Percentiles rank a stretch among this genome's conserved stretches.
Conservation (phyloP, 2,113 vertebrate genomes). For the Mungos mungo region DNA sequence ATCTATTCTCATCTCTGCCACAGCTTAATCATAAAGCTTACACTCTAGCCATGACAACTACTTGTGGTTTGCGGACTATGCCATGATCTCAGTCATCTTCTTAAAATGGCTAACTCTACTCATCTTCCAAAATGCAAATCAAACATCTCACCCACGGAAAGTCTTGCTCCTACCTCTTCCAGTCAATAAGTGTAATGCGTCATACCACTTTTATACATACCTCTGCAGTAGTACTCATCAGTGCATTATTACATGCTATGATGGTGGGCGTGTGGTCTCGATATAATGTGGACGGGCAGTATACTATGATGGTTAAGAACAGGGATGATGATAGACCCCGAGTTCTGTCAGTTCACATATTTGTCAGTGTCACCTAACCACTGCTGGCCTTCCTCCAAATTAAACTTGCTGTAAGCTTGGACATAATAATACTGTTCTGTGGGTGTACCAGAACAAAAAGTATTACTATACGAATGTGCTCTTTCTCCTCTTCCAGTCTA, state of each 20-base stretch:
- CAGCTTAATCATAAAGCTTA: not conserved
- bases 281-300: not conserved
- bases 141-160: not conserved
- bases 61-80: not conserved
- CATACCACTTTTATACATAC: not conserved
- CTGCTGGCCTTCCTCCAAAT: not conserved
- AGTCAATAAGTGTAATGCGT: not conserved
- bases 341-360: not conserved
- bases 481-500: not conserved
- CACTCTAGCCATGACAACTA: not conserved
- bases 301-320: not conserved
- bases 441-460: not conserved
- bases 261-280: not conserved
- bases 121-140: not conserved
- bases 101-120: constrained; percentile 9
- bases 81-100: not conserved
- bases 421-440: not conserved
- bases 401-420: not conserved
- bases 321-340: not conserved
- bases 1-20: not conserved
- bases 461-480: not conserved
- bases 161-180: not conserved
- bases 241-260: not conserved
- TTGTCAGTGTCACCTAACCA: not conserved
- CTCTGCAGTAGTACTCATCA: not conserved